Evolutionary conservation across 2,888 invertebrate species (phyloP).

Genomic region (Nasonia oneida): DNA sequence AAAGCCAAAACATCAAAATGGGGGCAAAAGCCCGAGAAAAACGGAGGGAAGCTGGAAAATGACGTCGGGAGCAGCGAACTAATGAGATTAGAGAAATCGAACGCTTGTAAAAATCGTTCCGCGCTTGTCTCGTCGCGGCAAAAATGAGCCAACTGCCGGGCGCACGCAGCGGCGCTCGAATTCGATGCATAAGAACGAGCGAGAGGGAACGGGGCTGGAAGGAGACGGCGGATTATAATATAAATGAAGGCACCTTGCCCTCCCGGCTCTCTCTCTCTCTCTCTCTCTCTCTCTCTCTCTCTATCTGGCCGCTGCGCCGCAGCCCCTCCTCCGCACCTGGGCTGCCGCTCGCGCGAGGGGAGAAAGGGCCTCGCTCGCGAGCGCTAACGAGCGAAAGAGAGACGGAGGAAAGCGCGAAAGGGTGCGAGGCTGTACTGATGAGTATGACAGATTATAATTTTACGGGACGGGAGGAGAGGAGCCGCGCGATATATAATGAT

Average conservation of each 20-base stretch:
- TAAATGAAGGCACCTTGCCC: conserved; percentile 70
- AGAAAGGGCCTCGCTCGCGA: background rate
- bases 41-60: conserved; percentile 5
- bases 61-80: background rate
- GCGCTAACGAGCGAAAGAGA: background rate
- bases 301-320: too few species aligned
- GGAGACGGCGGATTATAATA: conserved; percentile 70
- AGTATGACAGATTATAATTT: conserved; percentile 72
- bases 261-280: background rate
- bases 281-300: too few species aligned
- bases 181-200: conserved; percentile 71
- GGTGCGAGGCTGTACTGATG: conserved; percentile 66
- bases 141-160: too few species aligned
- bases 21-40: background rate
- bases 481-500: conserved; percentile 42
- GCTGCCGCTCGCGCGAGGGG: background rate
- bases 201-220: conserved; percentile 57
- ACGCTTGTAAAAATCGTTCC: background rate
- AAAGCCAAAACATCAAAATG: background rate
- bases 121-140: too few species aligned
- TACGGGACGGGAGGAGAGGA: conserved; percentile 52
- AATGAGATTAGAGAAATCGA: background rate
- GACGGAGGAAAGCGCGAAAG: conserved; percentile 23
- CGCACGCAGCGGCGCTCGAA: conserved; percentile 51
- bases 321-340: background rate